Conservation (phyloP, 1,140 invertebrate species). For the Cotesia vestalis region DNA sequence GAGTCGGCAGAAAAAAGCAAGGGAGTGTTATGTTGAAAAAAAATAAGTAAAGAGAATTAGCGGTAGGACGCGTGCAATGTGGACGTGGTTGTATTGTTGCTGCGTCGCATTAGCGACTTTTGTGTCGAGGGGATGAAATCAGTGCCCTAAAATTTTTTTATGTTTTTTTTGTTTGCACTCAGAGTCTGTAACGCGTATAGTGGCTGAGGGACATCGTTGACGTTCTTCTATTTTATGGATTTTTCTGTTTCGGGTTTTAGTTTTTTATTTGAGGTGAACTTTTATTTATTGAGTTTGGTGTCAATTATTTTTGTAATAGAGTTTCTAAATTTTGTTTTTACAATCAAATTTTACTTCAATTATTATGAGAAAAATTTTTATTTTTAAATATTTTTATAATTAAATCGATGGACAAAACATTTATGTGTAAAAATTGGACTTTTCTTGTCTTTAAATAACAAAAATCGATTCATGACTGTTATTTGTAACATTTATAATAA, state of each 20-base stretch:
- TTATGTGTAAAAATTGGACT: no score
- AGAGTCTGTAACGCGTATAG: constrained; percentile 33
- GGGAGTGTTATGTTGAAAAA: not conserved
- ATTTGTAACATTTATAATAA: not conserved
- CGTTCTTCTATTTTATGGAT: constrained; percentile 39
- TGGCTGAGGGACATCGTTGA: constrained; percentile 33
- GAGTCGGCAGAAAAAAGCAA: constrained; percentile 7
- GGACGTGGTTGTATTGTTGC: constrained; percentile 39
- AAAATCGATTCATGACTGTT: not conserved
- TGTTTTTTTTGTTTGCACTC: constrained; percentile 41
- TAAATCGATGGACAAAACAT: no score
- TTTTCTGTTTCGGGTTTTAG: constrained; percentile 11
- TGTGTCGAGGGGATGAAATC: constrained; percentile 22
- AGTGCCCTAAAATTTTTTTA: constrained; percentile 27
- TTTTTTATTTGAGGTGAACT: not conserved
- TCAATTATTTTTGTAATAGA: constrained; percentile 20
- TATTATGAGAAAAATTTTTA: no score
- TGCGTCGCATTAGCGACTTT: constrained; percentile 34
- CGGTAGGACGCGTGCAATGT: constrained; percentile 42
- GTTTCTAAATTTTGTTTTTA: no score
- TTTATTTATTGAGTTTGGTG: constrained; percentile 13
- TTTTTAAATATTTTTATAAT: no score
- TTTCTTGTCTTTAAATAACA: not conserved
- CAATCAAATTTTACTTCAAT: no score
- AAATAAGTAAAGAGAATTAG: constrained; percentile 41